Evolutionary conservation across 2,888 invertebrate species (phyloP).

Genomic region (Petrolisthes manimaculis): DNA sequence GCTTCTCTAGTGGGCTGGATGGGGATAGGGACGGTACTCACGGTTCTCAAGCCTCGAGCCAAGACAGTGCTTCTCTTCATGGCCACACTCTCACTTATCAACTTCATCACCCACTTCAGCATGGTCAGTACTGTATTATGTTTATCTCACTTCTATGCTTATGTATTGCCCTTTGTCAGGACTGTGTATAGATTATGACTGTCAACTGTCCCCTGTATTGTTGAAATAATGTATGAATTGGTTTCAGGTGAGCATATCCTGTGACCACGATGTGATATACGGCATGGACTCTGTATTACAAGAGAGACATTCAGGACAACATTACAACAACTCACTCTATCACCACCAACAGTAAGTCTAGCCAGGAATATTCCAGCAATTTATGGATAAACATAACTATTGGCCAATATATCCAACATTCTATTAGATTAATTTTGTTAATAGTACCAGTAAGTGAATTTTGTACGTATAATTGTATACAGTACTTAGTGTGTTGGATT

Average conservation of each 20-base stretch:
- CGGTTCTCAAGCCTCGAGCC: conserved; percentile 35
- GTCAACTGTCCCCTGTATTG: background rate
- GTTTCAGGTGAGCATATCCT: conserved; percentile 50
- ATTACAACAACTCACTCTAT: background rate
- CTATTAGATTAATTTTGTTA: no score
- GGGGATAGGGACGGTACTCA: conserved; percentile 42
- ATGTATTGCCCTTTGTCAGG: no score
- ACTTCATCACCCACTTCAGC: conserved; percentile 41
- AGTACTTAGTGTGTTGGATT: no score
- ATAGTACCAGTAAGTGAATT: no score
- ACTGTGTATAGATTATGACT: background rate
- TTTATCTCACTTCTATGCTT: no score
- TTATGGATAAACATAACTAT: no score
- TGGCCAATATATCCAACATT: no score
- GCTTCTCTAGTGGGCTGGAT: conserved; percentile 57
- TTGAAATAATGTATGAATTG: background rate
- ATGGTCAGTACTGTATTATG: conserved; percentile 33
- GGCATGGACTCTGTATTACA: conserved; percentile 47
- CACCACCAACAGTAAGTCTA: no score
- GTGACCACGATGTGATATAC: conserved; percentile 40
- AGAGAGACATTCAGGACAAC: background rate
- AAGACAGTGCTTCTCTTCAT: conserved; percentile 50
- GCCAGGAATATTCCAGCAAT: no score
- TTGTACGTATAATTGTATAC: no score
- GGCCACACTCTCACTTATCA: conserved; percentile 35